Percentiles rank a stretch among this genome's conserved stretches.
These are phyloP conservation scores for Diachasma alloeum DNA, from an alignment of 1,140 invertebrate species.

Conservation along the genomic window DNA sequence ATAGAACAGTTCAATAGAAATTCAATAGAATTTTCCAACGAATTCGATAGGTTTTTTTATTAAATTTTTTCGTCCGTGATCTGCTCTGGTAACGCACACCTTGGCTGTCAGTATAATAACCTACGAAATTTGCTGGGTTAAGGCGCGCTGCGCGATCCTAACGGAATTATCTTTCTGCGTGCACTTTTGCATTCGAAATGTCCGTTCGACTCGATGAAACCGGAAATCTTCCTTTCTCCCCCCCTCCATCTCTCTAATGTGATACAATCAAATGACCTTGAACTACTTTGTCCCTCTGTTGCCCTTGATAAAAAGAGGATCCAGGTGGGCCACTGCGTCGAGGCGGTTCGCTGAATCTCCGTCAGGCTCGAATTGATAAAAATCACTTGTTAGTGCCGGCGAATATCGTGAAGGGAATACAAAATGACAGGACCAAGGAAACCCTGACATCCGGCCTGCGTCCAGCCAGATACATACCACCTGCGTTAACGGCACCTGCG, in stretches of 20 bases:
- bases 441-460: constrained; percentile 20
- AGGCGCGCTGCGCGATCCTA: too few relatives aligned
- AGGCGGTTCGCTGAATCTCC: constrained; percentile 46
- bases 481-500: constrained; percentile 47
- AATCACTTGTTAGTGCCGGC: constrained; percentile 31
- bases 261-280: background rate
- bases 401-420: constrained; percentile 18
- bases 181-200: background rate
- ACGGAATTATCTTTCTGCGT: too few relatives aligned
- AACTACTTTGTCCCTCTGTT: constrained; percentile 25
- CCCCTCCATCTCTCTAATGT: background rate
- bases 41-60: too few relatives aligned
- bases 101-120: too few relatives aligned
- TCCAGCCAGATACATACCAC: constrained; percentile 38
- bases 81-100: too few relatives aligned
- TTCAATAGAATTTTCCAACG: too few relatives aligned
- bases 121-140: too few relatives aligned
- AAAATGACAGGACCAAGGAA: constrained; percentile 5
- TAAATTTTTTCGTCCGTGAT: too few relatives aligned
- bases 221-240: background rate
- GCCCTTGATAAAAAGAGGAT: constrained; percentile 46
- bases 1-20: too few relatives aligned
- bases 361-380: constrained; percentile 19
- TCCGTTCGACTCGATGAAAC: background rate
- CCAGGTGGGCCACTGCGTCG: constrained; percentile 43